Evolutionary conservation across 1,140 invertebrate genomes (phyloP), one percentile per base, ranked within the genome.

Genomic region (Drosophila simulans): DNA sequence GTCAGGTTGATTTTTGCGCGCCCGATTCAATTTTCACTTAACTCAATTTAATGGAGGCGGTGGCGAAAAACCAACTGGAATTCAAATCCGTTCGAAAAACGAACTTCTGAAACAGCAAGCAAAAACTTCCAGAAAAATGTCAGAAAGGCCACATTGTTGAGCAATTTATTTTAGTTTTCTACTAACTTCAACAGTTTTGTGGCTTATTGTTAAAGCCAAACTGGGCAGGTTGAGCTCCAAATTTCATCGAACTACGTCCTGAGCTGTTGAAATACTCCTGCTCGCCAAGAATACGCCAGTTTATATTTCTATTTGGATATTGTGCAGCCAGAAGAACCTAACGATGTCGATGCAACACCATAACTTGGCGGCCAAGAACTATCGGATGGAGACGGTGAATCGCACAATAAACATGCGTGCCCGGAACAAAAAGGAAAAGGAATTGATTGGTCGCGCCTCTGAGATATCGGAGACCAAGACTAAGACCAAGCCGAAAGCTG

Each of bases 281-380:
- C 51, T 12, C 3, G 15, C 51, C 15, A 13, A 5, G 8, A 8
- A 12, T 54, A 17, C 11, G 3, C n/a, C 49, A 31, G 31, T 20
- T 10, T 27, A 39, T 55, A 60, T 60, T 60, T 60, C 8, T n/a
- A 31, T 17, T 17, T 37, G 31, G 11, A 25, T 25, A 54, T 25
- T 37, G 11, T 8, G 15, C n/a, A 35, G n/a, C 20, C 20, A 37
- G 11, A 11, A 15, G 1, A 39, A 1, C 25, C 13, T 17, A 0
- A 4, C 8, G 11, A 53, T 35, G 22, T 59, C 20, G 11, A 8
- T 59, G 22, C 12, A n/a, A 5, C 13, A 17, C 7, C 7, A 31
- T 10, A 4, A n/a, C 7, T 8, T 37, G 51, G 11, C 8, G 7
- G 12, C 49, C 1, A 55, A 39, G 17, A 39, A 11, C 12, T n/a